These are phyloP conservation scores for Reticulitermes lucifugus DNA, from an alignment of 2,888 invertebrate species.

Conservation along the genomic window DNA sequence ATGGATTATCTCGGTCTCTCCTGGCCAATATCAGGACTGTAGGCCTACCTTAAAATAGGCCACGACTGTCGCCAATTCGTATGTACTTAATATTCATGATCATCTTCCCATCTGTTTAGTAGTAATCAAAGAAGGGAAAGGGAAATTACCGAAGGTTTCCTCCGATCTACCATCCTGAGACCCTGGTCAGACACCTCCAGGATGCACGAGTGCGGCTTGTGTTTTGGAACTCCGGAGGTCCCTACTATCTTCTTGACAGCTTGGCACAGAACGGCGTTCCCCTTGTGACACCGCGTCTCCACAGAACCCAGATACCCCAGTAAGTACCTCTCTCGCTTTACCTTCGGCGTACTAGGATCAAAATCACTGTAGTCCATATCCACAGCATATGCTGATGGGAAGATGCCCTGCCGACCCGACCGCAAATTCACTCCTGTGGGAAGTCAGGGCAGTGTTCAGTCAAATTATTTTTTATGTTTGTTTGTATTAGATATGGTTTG, in stretches of 20 bases:
- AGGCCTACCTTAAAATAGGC: too few relatives aligned
- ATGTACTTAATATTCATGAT: background rate
- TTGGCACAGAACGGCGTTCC: slow-evolving; percentile 94
- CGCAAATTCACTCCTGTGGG: slow-evolving; percentile 90
- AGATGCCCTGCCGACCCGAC: slow-evolving; percentile 93
- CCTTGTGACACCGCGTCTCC: slow-evolving; percentile 95
- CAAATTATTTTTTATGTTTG: too few relatives aligned
- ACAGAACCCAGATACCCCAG: slow-evolving; percentile 96
- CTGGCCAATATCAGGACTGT: too few relatives aligned
- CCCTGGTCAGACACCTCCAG: slow-evolving; percentile 97
- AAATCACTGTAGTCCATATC: slow-evolving; percentile 98
- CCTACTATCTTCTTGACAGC: slow-evolving; percentile 86
- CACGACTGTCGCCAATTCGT: background rate
- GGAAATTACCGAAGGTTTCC: slow-evolving; percentile 75
- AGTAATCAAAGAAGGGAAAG: slow-evolving; percentile 42
- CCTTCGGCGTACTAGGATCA: slow-evolving; percentile 86
- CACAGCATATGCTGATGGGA: slow-evolving; percentile 96
- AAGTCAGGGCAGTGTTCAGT: too few relatives aligned
- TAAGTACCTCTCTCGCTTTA: slow-evolving; percentile 87
- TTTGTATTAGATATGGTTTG: too few relatives aligned
- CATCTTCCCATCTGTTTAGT: background rate
- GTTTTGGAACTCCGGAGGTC: slow-evolving; percentile 52
- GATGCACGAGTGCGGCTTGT: slow-evolving; percentile 82
- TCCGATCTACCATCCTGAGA: slow-evolving; percentile 93
- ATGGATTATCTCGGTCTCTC: too few relatives aligned